These are phyloP conservation scores for Fulmarus glacialis DNA, from an alignment of 2,113 vertebrate species.

Conservation along the genomic window DNA sequence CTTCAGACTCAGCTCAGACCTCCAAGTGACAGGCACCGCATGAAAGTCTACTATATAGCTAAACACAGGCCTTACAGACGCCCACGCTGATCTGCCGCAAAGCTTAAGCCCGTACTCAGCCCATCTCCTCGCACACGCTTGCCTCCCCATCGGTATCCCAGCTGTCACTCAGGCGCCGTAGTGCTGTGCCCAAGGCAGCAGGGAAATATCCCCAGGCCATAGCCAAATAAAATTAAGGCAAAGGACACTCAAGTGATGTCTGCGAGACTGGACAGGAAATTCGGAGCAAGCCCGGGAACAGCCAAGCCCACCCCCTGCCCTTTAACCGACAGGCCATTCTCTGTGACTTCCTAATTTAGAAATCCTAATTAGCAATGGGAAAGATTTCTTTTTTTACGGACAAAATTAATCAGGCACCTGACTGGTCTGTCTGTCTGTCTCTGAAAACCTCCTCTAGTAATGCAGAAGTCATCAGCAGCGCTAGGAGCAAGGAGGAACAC, in stretches of 20 bases:
- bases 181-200: neutral
- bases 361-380: neutral
- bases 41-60: neutral
- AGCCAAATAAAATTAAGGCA: constrained; percentile 6
- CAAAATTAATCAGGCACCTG: neutral
- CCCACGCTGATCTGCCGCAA: neutral
- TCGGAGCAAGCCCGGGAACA: neutral
- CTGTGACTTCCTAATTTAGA: neutral
- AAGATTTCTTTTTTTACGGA: neutral
- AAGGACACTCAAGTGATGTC: neutral
- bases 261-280: neutral
- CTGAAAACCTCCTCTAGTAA: neutral
- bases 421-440: neutral
- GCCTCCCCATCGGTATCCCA: neutral
- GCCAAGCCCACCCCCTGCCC: neutral
- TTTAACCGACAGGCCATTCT: neutral
- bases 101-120: neutral
- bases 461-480: neutral
- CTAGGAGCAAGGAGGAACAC: neutral
- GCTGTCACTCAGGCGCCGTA: neutral
- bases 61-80: neutral
- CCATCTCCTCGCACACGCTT: neutral
- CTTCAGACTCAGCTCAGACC: neutral
- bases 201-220: neutral
- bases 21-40: neutral